Percentiles rank a stretch among this genome's conserved stretches.
phyloP scores from a whole-genome alignment of 1,140 invertebrate species.

The Anthonomus grandis region DNA sequence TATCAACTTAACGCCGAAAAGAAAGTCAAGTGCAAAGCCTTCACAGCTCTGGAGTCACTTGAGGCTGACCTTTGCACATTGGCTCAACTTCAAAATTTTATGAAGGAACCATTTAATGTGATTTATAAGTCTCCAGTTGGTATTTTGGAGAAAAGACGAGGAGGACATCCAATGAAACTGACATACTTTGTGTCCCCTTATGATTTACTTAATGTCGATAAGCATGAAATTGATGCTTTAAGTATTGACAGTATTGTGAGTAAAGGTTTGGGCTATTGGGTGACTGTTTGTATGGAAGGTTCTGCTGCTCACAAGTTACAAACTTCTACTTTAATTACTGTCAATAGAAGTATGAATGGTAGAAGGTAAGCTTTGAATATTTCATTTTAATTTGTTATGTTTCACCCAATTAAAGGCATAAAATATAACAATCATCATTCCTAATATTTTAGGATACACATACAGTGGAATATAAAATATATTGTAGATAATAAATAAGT shows the following conservation, averaged over 20 bases:
- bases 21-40: slow-evolving; percentile 91
- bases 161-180: slow-evolving; percentile 86
- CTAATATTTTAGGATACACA: no score
- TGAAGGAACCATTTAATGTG: slow-evolving; percentile 81
- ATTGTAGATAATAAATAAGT: no score
- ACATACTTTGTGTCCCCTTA: slow-evolving; percentile 96
- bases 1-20: slow-evolving; percentile 94
- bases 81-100: slow-evolving; percentile 70
- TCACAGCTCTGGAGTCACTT: slow-evolving; percentile 84
- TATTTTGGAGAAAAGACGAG: slow-evolving; percentile 69
- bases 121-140: slow-evolving; percentile 90
- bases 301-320: slow-evolving; percentile 85
- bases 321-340: slow-evolving; percentile 73
- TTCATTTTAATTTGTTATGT: not conserved
- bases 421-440: not conserved
- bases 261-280: slow-evolving; percentile 76
- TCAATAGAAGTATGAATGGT: slow-evolving; percentile 67
- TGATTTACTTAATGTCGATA: slow-evolving; percentile 77
- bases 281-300: slow-evolving; percentile 88
- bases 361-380: slow-evolving; percentile 62
- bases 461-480: no score
- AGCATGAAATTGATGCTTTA: slow-evolving; percentile 68
- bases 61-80: slow-evolving; percentile 87
- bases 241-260: slow-evolving; percentile 69
- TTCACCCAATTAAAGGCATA: not conserved